Conservation (phyloP, 2,113 vertebrate species). For the Hylia prasina region DNA sequence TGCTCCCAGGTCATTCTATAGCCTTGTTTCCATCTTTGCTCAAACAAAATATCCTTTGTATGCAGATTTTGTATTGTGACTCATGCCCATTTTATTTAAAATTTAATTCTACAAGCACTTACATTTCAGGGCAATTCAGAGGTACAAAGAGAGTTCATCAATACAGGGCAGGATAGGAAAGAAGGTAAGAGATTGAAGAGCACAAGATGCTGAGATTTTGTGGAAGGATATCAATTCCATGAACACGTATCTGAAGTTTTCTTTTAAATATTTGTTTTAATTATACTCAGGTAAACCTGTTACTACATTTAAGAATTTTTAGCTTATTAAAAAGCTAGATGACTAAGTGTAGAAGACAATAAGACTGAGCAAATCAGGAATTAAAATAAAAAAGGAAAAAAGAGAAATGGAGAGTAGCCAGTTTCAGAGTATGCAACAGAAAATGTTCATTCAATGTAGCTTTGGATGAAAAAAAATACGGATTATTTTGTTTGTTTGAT, state of each 20-base stretch:
- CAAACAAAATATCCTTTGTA: neutral
- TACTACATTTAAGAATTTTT: neutral
- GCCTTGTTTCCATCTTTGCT: neutral
- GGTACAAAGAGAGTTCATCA: neutral
- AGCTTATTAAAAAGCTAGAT: neutral
- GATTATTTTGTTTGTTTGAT: neutral
- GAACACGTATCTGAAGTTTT: neutral
- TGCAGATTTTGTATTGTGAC: neutral
- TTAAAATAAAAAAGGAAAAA: neutral
- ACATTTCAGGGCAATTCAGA: neutral
- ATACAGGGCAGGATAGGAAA: neutral
- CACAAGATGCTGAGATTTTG: neutral
- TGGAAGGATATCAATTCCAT: neutral
- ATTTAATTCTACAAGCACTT: neutral
- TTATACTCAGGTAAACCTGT: neutral
- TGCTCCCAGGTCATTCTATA: neutral
- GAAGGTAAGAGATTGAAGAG: neutral
- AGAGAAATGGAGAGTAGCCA: accelerated
- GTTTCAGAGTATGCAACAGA: neutral
- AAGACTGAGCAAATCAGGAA: neutral
- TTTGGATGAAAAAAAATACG: neutral
- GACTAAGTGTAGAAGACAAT: neutral
- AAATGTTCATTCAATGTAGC: neutral
- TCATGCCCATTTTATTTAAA: neutral
- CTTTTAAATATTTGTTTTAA: neutral